Evolutionary conservation across 2,113 vertebrate genomes (phyloP).

Genomic region (Galemys pyrenaicus): DNA sequence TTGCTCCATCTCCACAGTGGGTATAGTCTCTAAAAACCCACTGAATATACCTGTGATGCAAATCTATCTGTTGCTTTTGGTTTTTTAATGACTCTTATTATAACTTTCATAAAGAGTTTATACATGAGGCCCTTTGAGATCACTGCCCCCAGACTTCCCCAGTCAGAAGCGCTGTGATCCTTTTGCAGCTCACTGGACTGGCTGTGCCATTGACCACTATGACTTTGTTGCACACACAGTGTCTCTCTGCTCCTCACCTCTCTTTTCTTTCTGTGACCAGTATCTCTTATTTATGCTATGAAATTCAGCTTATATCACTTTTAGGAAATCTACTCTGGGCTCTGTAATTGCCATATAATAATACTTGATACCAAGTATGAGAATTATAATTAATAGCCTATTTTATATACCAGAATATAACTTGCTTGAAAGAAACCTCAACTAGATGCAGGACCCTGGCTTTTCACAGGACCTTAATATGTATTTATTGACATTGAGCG

Average conservation of each 20-base stretch:
- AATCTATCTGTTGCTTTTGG: background rate
- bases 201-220: background rate
- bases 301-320: background rate
- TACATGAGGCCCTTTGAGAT: background rate
- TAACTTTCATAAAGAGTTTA: background rate
- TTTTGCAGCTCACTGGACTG: background rate
- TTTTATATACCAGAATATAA: background rate
- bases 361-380: background rate
- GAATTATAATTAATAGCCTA: background rate
- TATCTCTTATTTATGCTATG: background rate
- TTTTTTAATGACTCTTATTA: background rate
- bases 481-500: no score
- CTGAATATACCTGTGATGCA: background rate
- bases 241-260: background rate
- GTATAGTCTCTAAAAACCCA: background rate
- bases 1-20: background rate
- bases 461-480: background rate
- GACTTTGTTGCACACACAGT: background rate
- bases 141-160: background rate
- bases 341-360: background rate
- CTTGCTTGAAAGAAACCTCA: background rate
- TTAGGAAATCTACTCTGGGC: background rate
- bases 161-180: background rate
- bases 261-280: background rate
- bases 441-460: background rate